Percentiles rank a stretch among this genome's conserved stretches.
Conservation (phyloP, 1,140 invertebrate genomes). For the Linepithema humile region DNA sequence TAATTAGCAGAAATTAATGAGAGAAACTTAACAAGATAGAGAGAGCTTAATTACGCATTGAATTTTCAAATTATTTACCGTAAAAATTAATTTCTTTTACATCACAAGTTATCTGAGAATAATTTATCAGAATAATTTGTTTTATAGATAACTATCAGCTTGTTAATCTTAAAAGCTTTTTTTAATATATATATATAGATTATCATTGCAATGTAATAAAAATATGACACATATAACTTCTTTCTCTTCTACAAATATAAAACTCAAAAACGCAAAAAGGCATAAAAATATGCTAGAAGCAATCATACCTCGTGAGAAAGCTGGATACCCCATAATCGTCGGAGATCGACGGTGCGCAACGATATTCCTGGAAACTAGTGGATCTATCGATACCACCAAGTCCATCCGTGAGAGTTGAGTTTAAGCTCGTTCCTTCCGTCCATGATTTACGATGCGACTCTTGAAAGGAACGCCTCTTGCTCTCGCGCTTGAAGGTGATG, state of each 20-base stretch:
- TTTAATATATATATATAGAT: not conserved
- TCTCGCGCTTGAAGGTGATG: conserved; percentile 24
- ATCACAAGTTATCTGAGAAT: not conserved
- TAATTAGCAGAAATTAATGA: not conserved
- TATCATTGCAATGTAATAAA: not conserved
- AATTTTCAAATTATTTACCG: not conserved
- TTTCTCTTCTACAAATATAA: not conserved
- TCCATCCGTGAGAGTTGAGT: not conserved
- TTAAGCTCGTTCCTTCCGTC: conserved; percentile 65
- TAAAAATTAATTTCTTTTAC: not conserved
- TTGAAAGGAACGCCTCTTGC: conserved; percentile 51
- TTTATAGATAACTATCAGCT: not conserved
- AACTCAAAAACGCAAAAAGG: not conserved
- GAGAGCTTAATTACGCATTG: too few relatives aligned
- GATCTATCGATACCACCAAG: conserved; percentile 59
- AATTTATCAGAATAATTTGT: not conserved
- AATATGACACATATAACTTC: not conserved
- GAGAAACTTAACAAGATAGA: not conserved
- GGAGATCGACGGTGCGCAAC: conserved; percentile 68
- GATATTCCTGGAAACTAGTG: conserved; percentile 64
- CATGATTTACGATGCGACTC: conserved; percentile 74
- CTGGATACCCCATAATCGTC: conserved; percentile 17
- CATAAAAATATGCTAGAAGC: conserved; percentile 14
- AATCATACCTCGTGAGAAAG: conserved; percentile 57
- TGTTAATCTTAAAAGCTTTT: not conserved